Percentiles rank a stretch among this genome's conserved stretches.
Evolutionary conservation across 2,888 invertebrate species (phyloP).

Genomic region (Watsonalla binaria): DNA sequence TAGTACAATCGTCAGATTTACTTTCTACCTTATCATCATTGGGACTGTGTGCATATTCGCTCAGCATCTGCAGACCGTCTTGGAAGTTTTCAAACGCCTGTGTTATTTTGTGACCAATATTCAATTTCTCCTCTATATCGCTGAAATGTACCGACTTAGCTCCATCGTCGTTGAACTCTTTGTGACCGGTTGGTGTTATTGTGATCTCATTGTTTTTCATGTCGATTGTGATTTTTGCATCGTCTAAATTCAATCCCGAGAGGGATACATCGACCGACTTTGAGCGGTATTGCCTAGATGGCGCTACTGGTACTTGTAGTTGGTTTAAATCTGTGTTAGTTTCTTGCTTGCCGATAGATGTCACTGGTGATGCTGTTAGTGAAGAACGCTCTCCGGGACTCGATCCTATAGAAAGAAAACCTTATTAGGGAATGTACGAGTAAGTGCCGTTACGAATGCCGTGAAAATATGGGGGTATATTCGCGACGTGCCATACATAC

Average conservation of each 20-base stretch:
- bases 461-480: too few relatives aligned
- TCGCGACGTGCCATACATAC: too few relatives aligned
- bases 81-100: slow-evolving; percentile 63
- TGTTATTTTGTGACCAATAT: slow-evolving; percentile 55
- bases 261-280: slow-evolving; percentile 78
- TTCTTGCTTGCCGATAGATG: slow-evolving; percentile 53
- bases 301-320: slow-evolving; percentile 52
- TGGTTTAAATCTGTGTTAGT: slow-evolving; percentile 48
- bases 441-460: too few relatives aligned
- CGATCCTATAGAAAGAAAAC: slow-evolving; percentile 48
- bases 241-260: slow-evolving; percentile 52
- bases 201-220: slow-evolving; percentile 64
- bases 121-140: slow-evolving; percentile 55
- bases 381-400: slow-evolving; percentile 69
- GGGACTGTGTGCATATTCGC: slow-evolving; percentile 37
- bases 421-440: too few relatives aligned
- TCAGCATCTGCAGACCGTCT: slow-evolving; percentile 56
- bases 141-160: slow-evolving; percentile 40
- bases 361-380: slow-evolving; percentile 60
- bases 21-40: slow-evolving; percentile 30
- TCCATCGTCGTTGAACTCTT: slow-evolving; percentile 34
- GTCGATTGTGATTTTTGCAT: slow-evolving; percentile 64
- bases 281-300: slow-evolving; percentile 70
- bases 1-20: slow-evolving; percentile 40
- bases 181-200: slow-evolving; percentile 63